Evolutionary conservation across 2,888 invertebrate genomes (phyloP), one percentile per base, ranked within the genome.

Genomic region (Nudaria mundana): DNA sequence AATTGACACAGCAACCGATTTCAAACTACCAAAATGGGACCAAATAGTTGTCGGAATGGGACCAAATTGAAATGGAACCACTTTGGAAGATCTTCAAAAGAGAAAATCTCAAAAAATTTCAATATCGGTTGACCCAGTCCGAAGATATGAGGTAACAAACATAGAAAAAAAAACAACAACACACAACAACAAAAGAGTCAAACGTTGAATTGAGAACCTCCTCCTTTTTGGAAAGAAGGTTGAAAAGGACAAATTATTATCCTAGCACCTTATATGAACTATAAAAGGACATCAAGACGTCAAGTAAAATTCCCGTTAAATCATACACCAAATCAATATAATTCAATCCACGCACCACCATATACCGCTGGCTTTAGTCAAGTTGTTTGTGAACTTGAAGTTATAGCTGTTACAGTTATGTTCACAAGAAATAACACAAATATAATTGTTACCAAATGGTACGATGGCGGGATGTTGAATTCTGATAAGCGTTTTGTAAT

Each of bases 321-420:
- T n/a, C n/a, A n/a, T n/a, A n/a, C n/a, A n/a, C n/a, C n/a, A n/a
- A n/a, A n/a, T 5, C 25, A 22, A 38, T 56, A 41, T 36, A 44
- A 53, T 51, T 37, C 38, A 30, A 35, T 30, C 1, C 54, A 34
- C 39, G 35, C n/a, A 31, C 14, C 15, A 14, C 5, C 42, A 40
- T 40, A 44, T n/a, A n/a, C n/a, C 25, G 30, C 40, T 24, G 5
- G 28, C 28, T 25, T 25, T 33, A 35, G 34, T 36, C 18, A 2
- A 25, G 15, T n/a, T 29, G 29, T 37, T 36, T 39, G 41, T 31
- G 40, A 46, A 31, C 33, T 15, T 13, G n/a, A 10, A 12, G 25
- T 33, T 26, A 40, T 25, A n/a, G 32, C 12, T 5, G n/a, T 28
- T 41, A 41, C 41, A 37, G 41, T 41, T 41, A 41, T 32, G 13